Conservation (phyloP, 2,888 invertebrate species). For the Drosophila mimica region DNA sequence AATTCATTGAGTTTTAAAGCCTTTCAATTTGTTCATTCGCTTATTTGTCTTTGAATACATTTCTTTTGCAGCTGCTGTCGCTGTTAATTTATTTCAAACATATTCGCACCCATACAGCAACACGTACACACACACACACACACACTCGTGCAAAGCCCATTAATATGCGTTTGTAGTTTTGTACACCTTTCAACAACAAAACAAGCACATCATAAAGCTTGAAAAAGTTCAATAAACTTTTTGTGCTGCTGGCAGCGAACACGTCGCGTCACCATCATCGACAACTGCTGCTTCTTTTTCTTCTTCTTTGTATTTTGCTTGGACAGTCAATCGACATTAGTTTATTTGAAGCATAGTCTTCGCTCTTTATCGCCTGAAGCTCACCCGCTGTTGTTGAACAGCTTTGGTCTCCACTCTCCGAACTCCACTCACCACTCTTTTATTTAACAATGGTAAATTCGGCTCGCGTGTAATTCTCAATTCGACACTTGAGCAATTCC, state of each 20-base stretch:
- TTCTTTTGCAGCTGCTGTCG: constrained; percentile 27
- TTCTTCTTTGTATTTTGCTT: constrained; percentile 31
- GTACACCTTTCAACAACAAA: constrained; percentile 60
- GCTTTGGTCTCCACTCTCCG: constrained; percentile 9
- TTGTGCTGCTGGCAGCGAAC: constrained; percentile 42
- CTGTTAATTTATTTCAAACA: constrained; percentile 66
- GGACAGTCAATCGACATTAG: constrained; percentile 38
- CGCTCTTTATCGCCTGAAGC: constrained; percentile 17
- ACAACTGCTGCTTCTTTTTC: constrained; percentile 25
- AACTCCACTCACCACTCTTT: neutral
- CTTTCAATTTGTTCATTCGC: constrained; percentile 48
- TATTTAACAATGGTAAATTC: constrained; percentile 43
- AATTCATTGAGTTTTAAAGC: constrained; percentile 39
- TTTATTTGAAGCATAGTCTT: constrained; percentile 31
- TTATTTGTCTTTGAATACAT: constrained; percentile 43
- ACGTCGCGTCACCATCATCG: constrained; percentile 8
- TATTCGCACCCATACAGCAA: constrained; percentile 15
- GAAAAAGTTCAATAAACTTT: constrained; percentile 82
- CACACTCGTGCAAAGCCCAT: constrained; percentile 67
- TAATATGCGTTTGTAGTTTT: constrained; percentile 72
- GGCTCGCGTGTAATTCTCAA: constrained; percentile 57
- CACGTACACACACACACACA: constrained; percentile 10
- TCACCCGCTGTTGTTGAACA: constrained; percentile 25
- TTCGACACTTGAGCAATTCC: constrained; percentile 68
- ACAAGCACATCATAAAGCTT: constrained; percentile 67